A percentile compares a stretch with the other conserved stretches of the same genome.
These are phyloP conservation scores for Sthenelais limicola DNA, from an alignment of 2,888 invertebrate species.

Conservation along the genomic window DNA sequence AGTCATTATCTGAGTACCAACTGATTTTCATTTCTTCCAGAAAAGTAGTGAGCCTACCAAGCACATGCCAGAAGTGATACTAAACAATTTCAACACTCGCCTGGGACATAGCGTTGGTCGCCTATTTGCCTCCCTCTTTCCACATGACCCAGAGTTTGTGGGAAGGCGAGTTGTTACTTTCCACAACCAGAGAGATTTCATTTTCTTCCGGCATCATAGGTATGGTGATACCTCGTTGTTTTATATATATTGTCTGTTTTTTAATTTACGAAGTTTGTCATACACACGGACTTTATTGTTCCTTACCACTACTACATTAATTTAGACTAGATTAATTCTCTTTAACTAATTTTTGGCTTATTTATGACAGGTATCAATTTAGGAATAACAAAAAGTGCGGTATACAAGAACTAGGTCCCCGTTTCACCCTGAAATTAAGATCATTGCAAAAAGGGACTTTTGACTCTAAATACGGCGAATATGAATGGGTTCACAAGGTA, in stretches of 20 bases:
- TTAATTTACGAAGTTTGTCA: not conserved
- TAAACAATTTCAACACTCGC: slow-evolving; percentile 96
- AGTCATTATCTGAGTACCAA: too few species aligned
- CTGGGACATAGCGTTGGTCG: slow-evolving; percentile 91
- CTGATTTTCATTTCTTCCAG: slow-evolving; percentile 54
- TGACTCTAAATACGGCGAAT: slow-evolving; percentile 96
- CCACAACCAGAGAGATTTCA: slow-evolving; percentile 98
- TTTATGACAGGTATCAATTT: slow-evolving; percentile 71
- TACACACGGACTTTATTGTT: not conserved
- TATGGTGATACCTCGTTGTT: slow-evolving; percentile 69
- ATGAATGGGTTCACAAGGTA: slow-evolving; percentile 87
- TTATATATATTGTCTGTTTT: not conserved
- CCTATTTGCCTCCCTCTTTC: slow-evolving; percentile 93
- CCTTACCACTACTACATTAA: too few species aligned
- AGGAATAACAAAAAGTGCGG: slow-evolving; percentile 77
- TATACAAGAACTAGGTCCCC: slow-evolving; percentile 94
- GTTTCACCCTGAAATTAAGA: slow-evolving; percentile 93
- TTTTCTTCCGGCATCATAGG: slow-evolving; percentile 98
- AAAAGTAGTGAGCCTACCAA: slow-evolving; percentile 80
- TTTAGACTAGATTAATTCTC: too few species aligned
- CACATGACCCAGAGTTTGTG: slow-evolving; percentile 94
- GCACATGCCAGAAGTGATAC: slow-evolving; percentile 94
- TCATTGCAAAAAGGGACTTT: slow-evolving; percentile 97
- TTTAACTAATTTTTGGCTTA: too few species aligned
- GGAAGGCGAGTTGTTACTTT: slow-evolving; percentile 96